phyloP scores from a whole-genome alignment of 2,888 invertebrate species.

The Craniophora ligustri region DNA sequence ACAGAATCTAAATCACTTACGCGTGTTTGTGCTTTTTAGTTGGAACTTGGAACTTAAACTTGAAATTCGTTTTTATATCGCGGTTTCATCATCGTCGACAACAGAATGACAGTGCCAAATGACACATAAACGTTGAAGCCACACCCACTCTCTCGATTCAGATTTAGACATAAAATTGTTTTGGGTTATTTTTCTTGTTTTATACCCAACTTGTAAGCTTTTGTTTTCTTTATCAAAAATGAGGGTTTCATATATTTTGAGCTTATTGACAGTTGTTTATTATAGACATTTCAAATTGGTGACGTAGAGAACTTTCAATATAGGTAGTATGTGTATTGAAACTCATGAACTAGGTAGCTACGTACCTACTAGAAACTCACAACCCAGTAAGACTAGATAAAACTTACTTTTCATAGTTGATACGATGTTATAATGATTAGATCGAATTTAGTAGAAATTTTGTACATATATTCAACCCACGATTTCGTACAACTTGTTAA shows the following conservation, averaged over 20 bases:
- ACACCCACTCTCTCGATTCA: constrained; percentile 10
- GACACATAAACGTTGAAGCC: constrained; percentile 18
- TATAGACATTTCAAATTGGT: too few relatives aligned
- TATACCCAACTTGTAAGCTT: not conserved
- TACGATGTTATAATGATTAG: not conserved
- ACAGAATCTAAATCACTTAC: constrained; percentile 5
- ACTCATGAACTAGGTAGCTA: too few relatives aligned
- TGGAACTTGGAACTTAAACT: too few relatives aligned
- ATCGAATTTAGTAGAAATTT: not conserved
- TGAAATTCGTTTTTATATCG: constrained; percentile 29
- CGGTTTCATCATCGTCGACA: constrained; percentile 20
- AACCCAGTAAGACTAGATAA: too few relatives aligned
- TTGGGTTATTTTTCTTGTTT: not conserved
- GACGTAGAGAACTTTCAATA: too few relatives aligned
- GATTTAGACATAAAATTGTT: not conserved
- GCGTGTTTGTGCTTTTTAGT: constrained; percentile 22
- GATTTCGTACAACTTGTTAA: constrained; percentile 22
- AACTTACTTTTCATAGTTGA: too few relatives aligned
- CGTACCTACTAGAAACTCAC: too few relatives aligned
- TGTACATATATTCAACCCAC: not conserved
- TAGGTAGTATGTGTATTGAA: too few relatives aligned
- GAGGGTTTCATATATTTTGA: too few relatives aligned
- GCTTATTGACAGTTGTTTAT: too few relatives aligned
- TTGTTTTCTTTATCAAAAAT: not conserved
- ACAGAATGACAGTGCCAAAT: constrained; percentile 26